Percentiles rank a stretch among this genome's conserved stretches.
Evolutionary conservation across 1,140 invertebrate genomes (phyloP).

Genomic region (Vanessa tameamea): DNA sequence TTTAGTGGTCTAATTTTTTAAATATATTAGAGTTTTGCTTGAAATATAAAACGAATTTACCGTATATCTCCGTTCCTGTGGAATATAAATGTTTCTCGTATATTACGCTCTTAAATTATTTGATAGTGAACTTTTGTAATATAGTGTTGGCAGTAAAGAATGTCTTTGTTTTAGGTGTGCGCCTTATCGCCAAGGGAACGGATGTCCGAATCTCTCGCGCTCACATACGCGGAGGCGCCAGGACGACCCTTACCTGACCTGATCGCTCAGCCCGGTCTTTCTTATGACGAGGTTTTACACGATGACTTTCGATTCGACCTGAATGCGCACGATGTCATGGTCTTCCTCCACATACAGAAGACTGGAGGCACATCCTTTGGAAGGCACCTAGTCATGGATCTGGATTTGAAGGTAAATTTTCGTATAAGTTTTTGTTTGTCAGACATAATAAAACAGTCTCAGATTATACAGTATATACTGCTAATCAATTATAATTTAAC

Average conservation of each 20-base stretch:
- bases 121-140: slow-evolving; percentile 17
- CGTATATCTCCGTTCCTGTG: background rate
- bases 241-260: slow-evolving; percentile 81
- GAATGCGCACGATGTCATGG: slow-evolving; percentile 96
- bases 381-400: slow-evolving; percentile 95
- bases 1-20: background rate
- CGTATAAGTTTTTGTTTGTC: background rate
- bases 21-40: background rate
- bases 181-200: slow-evolving; percentile 85
- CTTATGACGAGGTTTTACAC: slow-evolving; percentile 91
- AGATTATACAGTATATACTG: too few species aligned
- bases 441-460: too few species aligned
- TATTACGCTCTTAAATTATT: slow-evolving; percentile 4
- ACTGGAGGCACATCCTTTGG: slow-evolving; percentile 95
- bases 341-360: slow-evolving; percentile 99
- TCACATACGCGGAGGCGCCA: slow-evolving; percentile 81
- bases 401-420: slow-evolving; percentile 86
- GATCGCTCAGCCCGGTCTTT: slow-evolving; percentile 82
- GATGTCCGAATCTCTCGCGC: slow-evolving; percentile 65
- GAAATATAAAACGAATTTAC: background rate
- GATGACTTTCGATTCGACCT: slow-evolving; percentile 94
- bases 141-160: slow-evolving; percentile 23
- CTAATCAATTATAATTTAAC: too few species aligned
- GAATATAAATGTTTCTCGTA: background rate
- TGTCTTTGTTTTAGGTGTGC: slow-evolving; percentile 82